Conservation (phyloP, 2,113 vertebrate genomes). For the Marmota monax region DNA sequence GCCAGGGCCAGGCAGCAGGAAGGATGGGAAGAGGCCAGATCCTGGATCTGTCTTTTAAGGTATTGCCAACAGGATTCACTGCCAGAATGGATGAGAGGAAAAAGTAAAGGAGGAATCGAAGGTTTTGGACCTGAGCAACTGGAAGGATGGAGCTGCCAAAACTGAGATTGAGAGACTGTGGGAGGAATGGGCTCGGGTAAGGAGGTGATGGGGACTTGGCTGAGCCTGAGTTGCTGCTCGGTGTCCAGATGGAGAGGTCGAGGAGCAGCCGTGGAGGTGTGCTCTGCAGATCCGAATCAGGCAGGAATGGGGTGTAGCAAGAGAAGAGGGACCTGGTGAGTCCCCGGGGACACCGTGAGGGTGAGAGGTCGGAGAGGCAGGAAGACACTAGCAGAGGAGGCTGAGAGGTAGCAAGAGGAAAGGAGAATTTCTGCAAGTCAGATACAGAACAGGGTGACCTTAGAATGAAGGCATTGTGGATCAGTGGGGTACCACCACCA, state of each 20-base stretch:
- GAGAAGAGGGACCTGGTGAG: neutral
- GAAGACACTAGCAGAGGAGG: neutral
- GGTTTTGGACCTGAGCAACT: conserved; percentile 4
- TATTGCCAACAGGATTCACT: neutral
- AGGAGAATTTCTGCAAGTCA: neutral
- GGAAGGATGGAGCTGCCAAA: neutral
- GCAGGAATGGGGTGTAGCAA: neutral
- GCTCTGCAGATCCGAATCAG: neutral
- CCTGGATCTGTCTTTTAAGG: neutral
- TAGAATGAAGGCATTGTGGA: neutral
- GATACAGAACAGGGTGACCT: neutral
- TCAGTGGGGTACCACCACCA: neutral
- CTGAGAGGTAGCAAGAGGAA: neutral
- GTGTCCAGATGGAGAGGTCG: neutral
- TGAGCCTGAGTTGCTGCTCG: neutral
- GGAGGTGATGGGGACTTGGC: neutral
- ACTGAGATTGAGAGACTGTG: neutral
- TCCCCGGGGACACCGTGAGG: neutral
- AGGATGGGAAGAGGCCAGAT: neutral
- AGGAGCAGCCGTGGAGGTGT: neutral
- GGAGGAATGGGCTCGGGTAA: neutral
- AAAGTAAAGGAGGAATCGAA: neutral
- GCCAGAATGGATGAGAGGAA: neutral
- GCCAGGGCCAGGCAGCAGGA: neutral
- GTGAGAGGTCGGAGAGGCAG: neutral